A percentile compares a stretch with the other conserved stretches of the same genome.
Conservation (phyloP, 2,113 vertebrate species). For the Gnathonemus longibarbis region DNA sequence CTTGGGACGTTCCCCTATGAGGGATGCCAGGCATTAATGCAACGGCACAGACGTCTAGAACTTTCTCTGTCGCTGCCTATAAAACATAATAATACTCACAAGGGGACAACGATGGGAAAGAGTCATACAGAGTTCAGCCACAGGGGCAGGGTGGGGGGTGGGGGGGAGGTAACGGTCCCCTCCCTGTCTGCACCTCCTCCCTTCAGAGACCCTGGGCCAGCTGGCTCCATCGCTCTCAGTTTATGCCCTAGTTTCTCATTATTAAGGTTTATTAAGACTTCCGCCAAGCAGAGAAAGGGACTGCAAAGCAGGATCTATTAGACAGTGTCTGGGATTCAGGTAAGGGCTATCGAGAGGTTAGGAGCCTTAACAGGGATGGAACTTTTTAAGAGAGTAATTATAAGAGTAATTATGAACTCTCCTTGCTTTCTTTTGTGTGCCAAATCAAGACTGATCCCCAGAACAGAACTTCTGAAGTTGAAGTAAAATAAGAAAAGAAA, state of each 20-base stretch:
- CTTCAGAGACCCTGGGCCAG: background rate
- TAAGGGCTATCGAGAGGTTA: background rate
- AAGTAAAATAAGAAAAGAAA: background rate
- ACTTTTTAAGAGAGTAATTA: background rate
- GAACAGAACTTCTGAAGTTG: background rate
- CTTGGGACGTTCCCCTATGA: background rate
- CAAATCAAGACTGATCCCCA: background rate
- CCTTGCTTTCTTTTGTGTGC: background rate
- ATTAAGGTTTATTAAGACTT: slow-evolving; percentile 11
- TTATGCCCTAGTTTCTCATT: slow-evolving; percentile 8
- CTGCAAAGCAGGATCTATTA: background rate
- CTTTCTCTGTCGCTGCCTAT: background rate
- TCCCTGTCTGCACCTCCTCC: background rate
- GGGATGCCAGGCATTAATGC: background rate
- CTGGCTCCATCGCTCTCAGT: background rate
- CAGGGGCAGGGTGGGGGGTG: background rate
- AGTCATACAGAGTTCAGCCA: slow-evolving; percentile 11
- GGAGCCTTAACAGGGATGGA: background rate
- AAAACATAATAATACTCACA: background rate
- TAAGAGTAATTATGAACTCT: background rate
- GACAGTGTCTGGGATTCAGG: background rate
- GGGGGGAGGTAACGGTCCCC: too few species aligned
- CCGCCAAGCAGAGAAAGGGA: background rate
- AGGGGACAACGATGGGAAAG: background rate
- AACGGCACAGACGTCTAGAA: background rate